phyloP scores from a whole-genome alignment of 2,113 vertebrate species.

The Stigmatopora argus region DNA sequence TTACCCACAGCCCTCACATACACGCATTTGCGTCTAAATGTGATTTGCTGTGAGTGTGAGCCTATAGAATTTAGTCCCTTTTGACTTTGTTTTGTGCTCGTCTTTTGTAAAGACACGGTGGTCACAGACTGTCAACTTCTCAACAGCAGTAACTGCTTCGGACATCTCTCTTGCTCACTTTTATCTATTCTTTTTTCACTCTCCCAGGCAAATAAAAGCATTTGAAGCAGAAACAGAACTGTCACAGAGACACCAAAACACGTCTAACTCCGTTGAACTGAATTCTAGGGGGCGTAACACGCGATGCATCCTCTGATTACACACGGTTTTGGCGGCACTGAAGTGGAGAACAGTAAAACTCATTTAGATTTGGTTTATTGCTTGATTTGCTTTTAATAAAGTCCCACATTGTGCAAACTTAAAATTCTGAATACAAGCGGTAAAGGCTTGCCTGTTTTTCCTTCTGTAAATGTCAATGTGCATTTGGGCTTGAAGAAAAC shows the following conservation, averaged over 20 bases:
- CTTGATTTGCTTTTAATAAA: conserved; percentile 4
- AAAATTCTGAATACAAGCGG: conserved; percentile 9
- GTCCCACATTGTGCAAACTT: conserved; percentile 10
- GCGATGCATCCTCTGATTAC: too few relatives aligned
- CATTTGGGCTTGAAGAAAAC: conserved; percentile 31
- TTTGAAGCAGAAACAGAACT: conserved; percentile 23
- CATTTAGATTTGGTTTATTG: conserved; percentile 1
- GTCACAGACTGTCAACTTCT: conserved; percentile 31
- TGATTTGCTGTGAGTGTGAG: neutral
- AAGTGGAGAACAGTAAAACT: neutral
- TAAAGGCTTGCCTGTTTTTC: conserved; percentile 2
- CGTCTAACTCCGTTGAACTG: neutral
- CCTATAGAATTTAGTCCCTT: neutral
- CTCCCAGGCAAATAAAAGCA: conserved; percentile 7
- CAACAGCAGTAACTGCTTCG: conserved; percentile 37
- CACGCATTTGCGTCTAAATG: conserved; percentile 20
- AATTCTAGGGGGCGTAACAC: neutral
- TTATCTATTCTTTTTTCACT: conserved; percentile 46
- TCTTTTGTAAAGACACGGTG: conserved; percentile 15
- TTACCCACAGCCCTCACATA: conserved; percentile 27
- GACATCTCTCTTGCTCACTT: conserved; percentile 38
- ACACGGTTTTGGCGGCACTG: too few relatives aligned
- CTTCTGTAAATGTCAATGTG: conserved; percentile 49
- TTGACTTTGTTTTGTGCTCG: conserved; percentile 10
- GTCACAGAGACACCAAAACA: conserved; percentile 12